Evolutionary conservation across 2,888 invertebrate species (phyloP).

Genomic region (Chaetogeoica ovagalla): DNA sequence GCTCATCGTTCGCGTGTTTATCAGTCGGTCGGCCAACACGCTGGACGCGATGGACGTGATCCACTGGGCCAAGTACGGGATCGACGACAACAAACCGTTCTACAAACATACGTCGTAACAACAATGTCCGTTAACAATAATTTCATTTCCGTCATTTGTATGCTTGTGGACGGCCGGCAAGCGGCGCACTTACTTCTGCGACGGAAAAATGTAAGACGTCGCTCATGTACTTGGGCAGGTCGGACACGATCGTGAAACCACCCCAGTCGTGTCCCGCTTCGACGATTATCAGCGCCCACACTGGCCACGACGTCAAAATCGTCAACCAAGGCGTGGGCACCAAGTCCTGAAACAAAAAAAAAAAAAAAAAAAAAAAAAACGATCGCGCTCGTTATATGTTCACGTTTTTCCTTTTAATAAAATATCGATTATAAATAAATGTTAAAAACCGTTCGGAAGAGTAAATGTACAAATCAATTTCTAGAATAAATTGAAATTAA

Average conservation of each 20-base stretch:
- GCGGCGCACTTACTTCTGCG: slow-evolving; percentile 59
- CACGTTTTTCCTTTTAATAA: no score
- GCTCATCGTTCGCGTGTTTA: slow-evolving; percentile 65
- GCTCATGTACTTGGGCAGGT: slow-evolving; percentile 72
- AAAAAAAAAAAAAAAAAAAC: no score
- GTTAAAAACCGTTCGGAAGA: no score
- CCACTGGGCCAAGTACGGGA: slow-evolving; percentile 73
- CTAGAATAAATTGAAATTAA: no score
- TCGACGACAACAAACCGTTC: slow-evolving; percentile 67
- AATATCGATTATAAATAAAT: no score
- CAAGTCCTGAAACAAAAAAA: slow-evolving; percentile 60
- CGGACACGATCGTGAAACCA: slow-evolving; percentile 72
- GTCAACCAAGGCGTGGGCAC: slow-evolving; percentile 73
- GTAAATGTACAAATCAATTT: no score
- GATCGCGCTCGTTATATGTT: no score
- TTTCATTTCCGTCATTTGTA: no score
- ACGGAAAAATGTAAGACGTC: slow-evolving; percentile 70
- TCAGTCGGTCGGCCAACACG: slow-evolving; percentile 70
- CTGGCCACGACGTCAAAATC: slow-evolving; percentile 64
- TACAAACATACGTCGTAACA: slow-evolving; percentile 52
- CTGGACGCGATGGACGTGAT: slow-evolving; percentile 68
- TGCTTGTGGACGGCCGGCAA: no score
- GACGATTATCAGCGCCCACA: slow-evolving; percentile 60
- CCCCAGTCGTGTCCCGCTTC: slow-evolving; percentile 69
- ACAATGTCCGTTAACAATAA: no score